Evolutionary conservation across 2,113 vertebrate species (phyloP).

Genomic region (Sorex fumeus): DNA sequence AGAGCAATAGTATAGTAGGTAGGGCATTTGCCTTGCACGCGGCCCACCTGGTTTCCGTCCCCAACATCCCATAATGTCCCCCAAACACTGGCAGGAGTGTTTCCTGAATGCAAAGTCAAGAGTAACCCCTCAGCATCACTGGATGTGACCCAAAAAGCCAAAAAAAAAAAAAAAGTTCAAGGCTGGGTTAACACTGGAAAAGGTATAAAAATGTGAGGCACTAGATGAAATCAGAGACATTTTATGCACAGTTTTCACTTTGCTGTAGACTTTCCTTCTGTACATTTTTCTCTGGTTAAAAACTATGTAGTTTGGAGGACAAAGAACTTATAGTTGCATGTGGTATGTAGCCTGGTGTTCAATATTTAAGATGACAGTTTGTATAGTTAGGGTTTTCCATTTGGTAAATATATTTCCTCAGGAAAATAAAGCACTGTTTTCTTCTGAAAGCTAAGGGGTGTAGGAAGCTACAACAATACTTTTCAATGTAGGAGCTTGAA

Average conservation of each 20-base stretch:
- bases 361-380: background rate
- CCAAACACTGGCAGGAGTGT: too few relatives aligned
- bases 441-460: background rate
- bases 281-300: background rate
- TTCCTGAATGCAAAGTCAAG: too few relatives aligned
- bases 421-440: constrained; percentile 40
- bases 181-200: background rate
- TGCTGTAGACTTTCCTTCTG: background rate
- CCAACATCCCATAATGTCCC: too few relatives aligned
- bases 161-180: background rate
- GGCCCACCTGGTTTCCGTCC: too few relatives aligned
- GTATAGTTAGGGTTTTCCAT: background rate
- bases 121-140: too few relatives aligned
- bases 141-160: too few relatives aligned
- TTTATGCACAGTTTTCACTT: background rate
- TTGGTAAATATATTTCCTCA: background rate
- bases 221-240: background rate
- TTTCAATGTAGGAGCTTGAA: constrained; percentile 21
- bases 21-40: too few relatives aligned
- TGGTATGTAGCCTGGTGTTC: background rate
- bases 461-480: constrained; percentile 28
- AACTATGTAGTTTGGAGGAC: background rate
- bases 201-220: background rate
- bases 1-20: too few relatives aligned
- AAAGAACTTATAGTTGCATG: background rate